Evolutionary conservation across 2,113 vertebrate species (phyloP).

Genomic region (Saimiri boliviensis): DNA sequence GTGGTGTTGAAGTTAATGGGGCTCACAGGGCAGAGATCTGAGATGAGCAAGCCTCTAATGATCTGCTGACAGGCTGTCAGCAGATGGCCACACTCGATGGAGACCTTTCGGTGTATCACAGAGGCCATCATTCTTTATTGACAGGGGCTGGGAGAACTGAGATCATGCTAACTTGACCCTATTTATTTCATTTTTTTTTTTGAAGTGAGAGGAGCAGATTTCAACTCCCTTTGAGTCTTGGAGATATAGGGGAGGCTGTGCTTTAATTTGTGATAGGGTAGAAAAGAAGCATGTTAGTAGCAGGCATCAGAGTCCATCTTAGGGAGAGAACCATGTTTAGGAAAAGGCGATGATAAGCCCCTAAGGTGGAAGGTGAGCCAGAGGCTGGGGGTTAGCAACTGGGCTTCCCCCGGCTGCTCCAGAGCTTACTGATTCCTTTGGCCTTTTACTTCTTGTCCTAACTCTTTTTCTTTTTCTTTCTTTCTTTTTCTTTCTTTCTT

Average conservation of each 20-base stretch:
- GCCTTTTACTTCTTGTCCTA: too few relatives aligned
- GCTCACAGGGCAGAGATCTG: background rate
- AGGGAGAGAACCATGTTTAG: background rate
- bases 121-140: background rate
- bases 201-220: background rate
- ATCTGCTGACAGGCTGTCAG: background rate
- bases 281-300: background rate
- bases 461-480: too few relatives aligned
- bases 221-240: background rate
- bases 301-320: background rate
- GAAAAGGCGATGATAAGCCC: background rate
- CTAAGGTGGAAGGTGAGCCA: background rate
- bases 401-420: too few relatives aligned
- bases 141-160: background rate
- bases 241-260: background rate
- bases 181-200: background rate
- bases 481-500: too few relatives aligned
- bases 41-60: fast-evolving
- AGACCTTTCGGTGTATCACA: background rate
- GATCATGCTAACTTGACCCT: background rate
- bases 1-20: background rate
- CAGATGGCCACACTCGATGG: background rate
- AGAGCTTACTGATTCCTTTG: too few relatives aligned
- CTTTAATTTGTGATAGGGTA: background rate
- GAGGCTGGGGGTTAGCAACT: fast-evolving